Evolutionary conservation across 2,797 vertebrate species (phyloP), one percentile per base, ranked within the genome.

Genomic region (Paguma larvata): DNA sequence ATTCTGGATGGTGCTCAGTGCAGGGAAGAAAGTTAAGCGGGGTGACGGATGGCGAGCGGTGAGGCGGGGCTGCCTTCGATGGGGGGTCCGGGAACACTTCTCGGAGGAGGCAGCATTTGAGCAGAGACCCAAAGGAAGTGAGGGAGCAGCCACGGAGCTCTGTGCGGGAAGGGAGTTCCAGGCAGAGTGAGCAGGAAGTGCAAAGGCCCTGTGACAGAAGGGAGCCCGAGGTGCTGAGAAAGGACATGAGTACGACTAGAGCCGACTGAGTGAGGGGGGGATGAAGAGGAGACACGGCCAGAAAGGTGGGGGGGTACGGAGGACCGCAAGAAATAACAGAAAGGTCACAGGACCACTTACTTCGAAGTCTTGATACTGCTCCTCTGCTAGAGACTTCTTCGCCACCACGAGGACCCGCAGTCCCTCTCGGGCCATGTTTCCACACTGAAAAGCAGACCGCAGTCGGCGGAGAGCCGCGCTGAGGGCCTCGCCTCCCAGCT

Each of bases 371-470:
- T 99, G 99, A 98, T 99, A 99, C 98, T 99, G 99, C 95, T 99
- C 99, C 96, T 99, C 99, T 0, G 99, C 99, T 44, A 99, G 98
- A n/a, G 99, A 99, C 97, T 99, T 99, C 98, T 99, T 99, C 38
- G 99, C 99, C 96, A 99, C 99, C 0, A 99, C 99, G 0, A 99
- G 99, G 83, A 99, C 99, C 96, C 99, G 98, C 68, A 99, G 98
- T 56, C 99, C 99, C 98, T 99, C 99, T 89, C 99, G 99, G 32
- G 99, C 99, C 99, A 99, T 99, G 98, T 99, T 99, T n/a, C 99
- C 99, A 68, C 99, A 99, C 99, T 99, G 98, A 12, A 97, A 98
- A 67, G 89, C 48, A 96, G 77, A 83, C 5, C 9, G 3, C 0
- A 0, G 62, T 97, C 51, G 91, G 65, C 0, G 0, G 63, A 51